Evolutionary conservation across 1,140 invertebrate species (phyloP), one percentile per base, ranked within the genome.

Genomic region (Heterodera schachtii): DNA sequence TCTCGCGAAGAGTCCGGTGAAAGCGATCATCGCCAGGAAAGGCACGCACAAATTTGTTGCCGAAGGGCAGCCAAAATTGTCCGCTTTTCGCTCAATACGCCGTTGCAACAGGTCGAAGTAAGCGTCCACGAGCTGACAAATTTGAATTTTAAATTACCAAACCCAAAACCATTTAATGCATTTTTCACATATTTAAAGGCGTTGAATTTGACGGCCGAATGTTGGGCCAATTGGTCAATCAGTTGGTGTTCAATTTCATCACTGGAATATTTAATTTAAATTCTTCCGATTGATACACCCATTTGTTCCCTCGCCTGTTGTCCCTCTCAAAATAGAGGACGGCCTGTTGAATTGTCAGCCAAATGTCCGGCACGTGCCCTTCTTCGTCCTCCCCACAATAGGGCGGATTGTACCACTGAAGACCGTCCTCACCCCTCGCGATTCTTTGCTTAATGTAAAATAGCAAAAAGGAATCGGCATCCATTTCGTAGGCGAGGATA

Each of bases 381-480:
- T 78, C 57, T 5, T 46, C 69, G 9, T 71, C 69, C 66, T 78
- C 77, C 47, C 44, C 31, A n/a, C 77, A 78, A 78, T 46, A 70
- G 66, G 77, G 77, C 6, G 77, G 60, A 41, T 78, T 64, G 46
- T n/a, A 69, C 77, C 77, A 78, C 43, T 64, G 46, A 13, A 78
- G 44, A 21, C 44, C 47, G 3, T 21, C 66, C 1, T 78, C 75
- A 3, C 57, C 69, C 19, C 66, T 64, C 66, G 69, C 77, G 13
- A 78, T 78, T 41, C 77, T 52, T 7, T 47, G 21, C 66, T 78
- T 78, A 31, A 78, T 78, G 60, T 78, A 78, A 64, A 71, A 78
- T 9, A 78, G n/a, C n/a, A 78, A 44, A 78, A 78, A 78, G 13
- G 70, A 49, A 46, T 78, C 77, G 11, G 77, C 77, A 1, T 70